Percentiles rank a stretch among this genome's conserved stretches.
Conservation (phyloP, 2,888 invertebrate genomes). For the Odontothrips loti region DNA sequence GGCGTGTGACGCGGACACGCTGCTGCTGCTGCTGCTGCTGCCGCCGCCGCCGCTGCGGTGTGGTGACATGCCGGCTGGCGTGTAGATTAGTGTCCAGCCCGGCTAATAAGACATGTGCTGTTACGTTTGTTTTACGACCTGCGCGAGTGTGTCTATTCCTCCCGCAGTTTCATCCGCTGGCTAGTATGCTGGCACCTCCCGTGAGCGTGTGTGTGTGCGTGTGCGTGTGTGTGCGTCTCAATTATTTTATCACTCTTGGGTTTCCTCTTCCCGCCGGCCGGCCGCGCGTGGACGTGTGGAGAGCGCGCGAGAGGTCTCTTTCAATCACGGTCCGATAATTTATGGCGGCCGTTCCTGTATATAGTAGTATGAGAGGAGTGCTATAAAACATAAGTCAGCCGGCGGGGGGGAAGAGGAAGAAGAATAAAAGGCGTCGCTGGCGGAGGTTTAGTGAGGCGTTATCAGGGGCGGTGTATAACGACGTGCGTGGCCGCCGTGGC, state of each 20-base stretch:
- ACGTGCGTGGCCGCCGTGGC: background rate
- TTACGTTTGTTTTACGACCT: conserved; percentile 15
- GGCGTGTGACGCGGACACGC: background rate
- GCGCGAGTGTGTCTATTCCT: background rate
- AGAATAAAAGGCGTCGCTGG: no score
- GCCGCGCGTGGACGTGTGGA: background rate
- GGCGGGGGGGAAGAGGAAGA: no score
- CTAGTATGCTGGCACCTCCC: background rate
- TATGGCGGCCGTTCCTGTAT: background rate
- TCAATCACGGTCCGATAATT: conserved; percentile 14
- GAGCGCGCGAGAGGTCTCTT: background rate
- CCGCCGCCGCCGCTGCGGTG: background rate
- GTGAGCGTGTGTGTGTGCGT: background rate
- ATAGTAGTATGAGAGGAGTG: background rate
- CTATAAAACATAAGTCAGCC: background rate
- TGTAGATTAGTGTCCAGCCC: conserved; percentile 2
- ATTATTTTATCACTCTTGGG: conserved; percentile 12
- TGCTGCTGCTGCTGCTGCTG: no score
- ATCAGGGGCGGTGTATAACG: background rate
- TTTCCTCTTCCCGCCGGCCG: background rate
- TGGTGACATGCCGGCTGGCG: background rate
- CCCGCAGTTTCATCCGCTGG: background rate
- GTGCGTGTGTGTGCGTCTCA: background rate
- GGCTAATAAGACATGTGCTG: conserved; percentile 20
- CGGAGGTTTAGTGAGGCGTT: no score